Conservation (phyloP, 2,113 vertebrate species). For the Phaethon lepturus region DNA sequence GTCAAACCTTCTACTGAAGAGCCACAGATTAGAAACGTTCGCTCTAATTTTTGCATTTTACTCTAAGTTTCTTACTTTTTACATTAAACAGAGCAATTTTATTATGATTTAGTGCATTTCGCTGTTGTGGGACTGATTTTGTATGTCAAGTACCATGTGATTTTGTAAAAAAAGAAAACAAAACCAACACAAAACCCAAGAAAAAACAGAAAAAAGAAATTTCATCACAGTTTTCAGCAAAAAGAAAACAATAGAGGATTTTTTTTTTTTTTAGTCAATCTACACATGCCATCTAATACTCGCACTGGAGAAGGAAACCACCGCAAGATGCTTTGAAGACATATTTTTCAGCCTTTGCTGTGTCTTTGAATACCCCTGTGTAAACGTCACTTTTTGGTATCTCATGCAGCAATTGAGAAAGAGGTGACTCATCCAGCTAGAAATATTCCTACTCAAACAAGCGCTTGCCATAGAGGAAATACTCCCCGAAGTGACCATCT, state of each 20-base stretch:
- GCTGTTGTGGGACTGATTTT: slow-evolving; percentile 6
- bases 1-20: slow-evolving; percentile 44
- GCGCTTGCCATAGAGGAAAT: background rate
- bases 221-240: slow-evolving; percentile 11
- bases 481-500: slow-evolving; percentile 39
- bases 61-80: slow-evolving; percentile 57
- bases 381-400: background rate
- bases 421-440: slow-evolving; percentile 38
- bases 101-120: slow-evolving; percentile 26
- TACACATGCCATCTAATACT: background rate
- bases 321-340: background rate
- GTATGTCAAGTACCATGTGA: background rate
- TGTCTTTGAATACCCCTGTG: background rate
- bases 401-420: background rate
- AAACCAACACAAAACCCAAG: background rate
- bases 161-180: background rate
- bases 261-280: background rate
- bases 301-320: background rate
- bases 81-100: slow-evolving; percentile 19
- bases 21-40: slow-evolving; percentile 53
- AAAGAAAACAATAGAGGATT: background rate
- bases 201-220: background rate
- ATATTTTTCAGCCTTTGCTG: background rate
- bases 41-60: slow-evolving; percentile 76
- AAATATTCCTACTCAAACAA: slow-evolving; percentile 5